These are phyloP conservation scores for Adrianichthys oophorus DNA, from an alignment of 2,797 vertebrate genomes.

Conservation along the genomic window DNA sequence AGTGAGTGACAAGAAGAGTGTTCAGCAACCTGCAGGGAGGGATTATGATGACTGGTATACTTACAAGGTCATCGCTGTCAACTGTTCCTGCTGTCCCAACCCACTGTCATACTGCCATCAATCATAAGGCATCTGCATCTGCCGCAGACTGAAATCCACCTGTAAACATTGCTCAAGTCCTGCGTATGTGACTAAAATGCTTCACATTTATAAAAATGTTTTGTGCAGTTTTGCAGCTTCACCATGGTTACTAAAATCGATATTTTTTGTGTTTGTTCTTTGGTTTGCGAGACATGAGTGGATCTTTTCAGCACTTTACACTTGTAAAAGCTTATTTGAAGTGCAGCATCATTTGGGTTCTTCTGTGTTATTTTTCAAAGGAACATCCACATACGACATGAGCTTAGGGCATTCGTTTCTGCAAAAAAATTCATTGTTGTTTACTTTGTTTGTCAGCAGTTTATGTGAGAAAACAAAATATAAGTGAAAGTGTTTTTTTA, in stretches of 20 bases:
- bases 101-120: slow-evolving; percentile 20
- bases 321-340: not conserved
- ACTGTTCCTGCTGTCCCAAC: slow-evolving; percentile 28
- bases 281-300: not conserved
- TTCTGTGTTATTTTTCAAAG: not conserved
- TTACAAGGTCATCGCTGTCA: slow-evolving; percentile 68
- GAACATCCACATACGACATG: not conserved
- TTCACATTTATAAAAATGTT: not conserved
- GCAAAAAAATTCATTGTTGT: not conserved
- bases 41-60: slow-evolving; percentile 70
- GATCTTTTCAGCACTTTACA: not conserved
- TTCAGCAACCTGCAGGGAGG: slow-evolving; percentile 42
- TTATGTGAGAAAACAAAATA: not conserved
- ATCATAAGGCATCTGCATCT: slow-evolving; percentile 7
- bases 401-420: not conserved
- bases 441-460: not conserved
- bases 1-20: slow-evolving; percentile 56
- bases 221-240: not conserved
- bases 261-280: not conserved
- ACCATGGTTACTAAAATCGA: not conserved
- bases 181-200: not conserved
- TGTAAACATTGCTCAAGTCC: not conserved
- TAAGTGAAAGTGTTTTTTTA: not conserved
- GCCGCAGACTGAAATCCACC: not conserved
- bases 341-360: not conserved